phyloP scores from a whole-genome alignment of 2,113 vertebrate species.

The Vidua chalybeata region DNA sequence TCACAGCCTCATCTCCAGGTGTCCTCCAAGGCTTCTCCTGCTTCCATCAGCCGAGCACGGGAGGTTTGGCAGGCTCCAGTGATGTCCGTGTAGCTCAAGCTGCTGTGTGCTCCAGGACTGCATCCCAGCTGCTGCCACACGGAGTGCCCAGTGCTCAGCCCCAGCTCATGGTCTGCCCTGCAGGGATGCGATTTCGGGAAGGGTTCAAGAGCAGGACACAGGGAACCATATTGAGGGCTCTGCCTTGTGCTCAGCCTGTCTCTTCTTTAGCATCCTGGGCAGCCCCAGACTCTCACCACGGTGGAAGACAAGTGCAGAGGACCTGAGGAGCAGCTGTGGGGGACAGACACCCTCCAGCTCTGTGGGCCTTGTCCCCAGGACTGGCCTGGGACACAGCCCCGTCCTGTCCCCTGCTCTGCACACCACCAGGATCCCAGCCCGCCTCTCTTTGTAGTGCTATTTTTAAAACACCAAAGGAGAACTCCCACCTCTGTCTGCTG shows the following conservation, averaged over 20 bases:
- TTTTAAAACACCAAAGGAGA: slow-evolving; percentile 60
- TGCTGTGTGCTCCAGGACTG: not conserved
- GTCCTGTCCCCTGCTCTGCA: not conserved
- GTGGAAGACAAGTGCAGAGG: not conserved
- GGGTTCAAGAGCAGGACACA: not conserved
- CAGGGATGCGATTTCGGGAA: fast-evolving
- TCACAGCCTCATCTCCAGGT: not conserved
- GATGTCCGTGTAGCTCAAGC: fast-evolving
- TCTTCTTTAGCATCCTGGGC: not conserved
- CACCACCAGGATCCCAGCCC: not conserved
- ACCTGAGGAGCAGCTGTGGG: not conserved
- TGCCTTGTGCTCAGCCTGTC: fast-evolving
- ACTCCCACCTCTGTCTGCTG: slow-evolving; percentile 45
- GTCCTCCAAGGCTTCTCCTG: not conserved
- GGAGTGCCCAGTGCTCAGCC: fast-evolving
- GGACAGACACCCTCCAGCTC: not conserved
- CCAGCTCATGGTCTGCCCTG: fast-evolving
- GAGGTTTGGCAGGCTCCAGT: not conserved
- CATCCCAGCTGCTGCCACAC: fast-evolving
- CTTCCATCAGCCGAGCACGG: fast-evolving
- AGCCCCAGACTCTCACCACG: fast-evolving
- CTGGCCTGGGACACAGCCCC: not conserved
- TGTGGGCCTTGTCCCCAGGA: not conserved
- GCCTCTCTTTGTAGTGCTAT: slow-evolving; percentile 34
- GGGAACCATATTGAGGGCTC: not conserved